Evolutionary conservation across 2,888 invertebrate species (phyloP).

Genomic region (Acanthosoma haemorrhoidale): DNA sequence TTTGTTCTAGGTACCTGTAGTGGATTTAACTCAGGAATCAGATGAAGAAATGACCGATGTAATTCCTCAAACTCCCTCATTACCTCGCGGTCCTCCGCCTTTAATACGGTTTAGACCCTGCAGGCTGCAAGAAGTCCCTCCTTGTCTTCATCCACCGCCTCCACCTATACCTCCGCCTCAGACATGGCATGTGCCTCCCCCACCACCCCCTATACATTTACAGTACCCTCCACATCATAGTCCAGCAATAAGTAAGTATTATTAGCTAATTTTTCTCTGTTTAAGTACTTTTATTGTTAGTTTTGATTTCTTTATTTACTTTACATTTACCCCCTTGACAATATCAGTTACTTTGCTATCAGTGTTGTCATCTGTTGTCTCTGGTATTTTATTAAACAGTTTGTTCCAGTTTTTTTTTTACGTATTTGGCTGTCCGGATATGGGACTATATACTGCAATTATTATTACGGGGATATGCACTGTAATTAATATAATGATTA

Average conservation of each 20-base stretch:
- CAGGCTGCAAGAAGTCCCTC: constrained; percentile 11
- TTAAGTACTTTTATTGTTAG: neutral
- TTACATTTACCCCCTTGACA: neutral
- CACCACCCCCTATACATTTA: constrained; percentile 32
- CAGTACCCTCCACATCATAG: constrained; percentile 35
- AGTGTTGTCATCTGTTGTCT: neutral
- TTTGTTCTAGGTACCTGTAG: constrained; percentile 50
- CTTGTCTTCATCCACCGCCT: constrained; percentile 36
- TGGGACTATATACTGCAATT: too few species aligned
- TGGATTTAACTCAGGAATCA: constrained; percentile 56
- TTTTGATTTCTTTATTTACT: neutral
- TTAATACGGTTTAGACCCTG: constrained; percentile 37
- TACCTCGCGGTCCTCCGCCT: constrained; percentile 38
- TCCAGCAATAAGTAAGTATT: neutral
- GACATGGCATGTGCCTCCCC: constrained; percentile 14
- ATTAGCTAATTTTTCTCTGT: too few species aligned
- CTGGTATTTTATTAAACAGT: too few species aligned
- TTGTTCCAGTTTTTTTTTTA: too few species aligned
- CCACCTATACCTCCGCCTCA: constrained; percentile 33
- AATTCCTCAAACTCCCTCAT: constrained; percentile 27
- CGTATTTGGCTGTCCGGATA: too few species aligned
- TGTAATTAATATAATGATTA: too few species aligned
- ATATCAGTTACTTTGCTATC: neutral
- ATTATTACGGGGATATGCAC: too few species aligned
- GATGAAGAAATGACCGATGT: constrained; percentile 49